Percentiles rank a stretch among this genome's conserved stretches.
Conservation (phyloP, 2,113 vertebrate genomes). For the Poecile atricapillus region DNA sequence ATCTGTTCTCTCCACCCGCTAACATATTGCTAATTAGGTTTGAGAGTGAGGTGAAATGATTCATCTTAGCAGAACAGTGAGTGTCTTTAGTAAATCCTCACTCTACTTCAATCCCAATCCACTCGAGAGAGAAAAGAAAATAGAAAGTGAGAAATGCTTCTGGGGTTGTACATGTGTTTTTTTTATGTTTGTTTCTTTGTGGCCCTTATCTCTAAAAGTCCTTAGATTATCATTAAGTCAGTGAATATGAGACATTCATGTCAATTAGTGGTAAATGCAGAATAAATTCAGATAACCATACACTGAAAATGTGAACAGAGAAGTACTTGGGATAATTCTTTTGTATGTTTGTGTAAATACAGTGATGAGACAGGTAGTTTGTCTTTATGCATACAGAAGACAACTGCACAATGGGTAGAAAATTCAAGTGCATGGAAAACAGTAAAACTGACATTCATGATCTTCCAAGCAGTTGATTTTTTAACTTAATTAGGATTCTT, state of each 20-base stretch:
- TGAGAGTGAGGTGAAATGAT: constrained; percentile 50
- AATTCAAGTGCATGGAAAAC: neutral
- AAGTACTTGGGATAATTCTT: neutral
- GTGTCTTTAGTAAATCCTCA: constrained; percentile 40
- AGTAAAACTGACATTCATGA: neutral
- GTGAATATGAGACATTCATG: neutral
- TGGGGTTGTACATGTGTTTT: neutral
- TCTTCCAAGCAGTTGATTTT: neutral
- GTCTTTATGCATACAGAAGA: neutral
- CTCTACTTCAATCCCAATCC: neutral
- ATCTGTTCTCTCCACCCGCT: constrained; percentile 45
- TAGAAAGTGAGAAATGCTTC: neutral
- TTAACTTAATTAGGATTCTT: neutral
- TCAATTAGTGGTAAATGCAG: neutral
- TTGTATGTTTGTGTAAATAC: neutral
- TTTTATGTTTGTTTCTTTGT: neutral
- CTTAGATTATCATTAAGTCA: neutral
- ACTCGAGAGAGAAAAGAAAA: constrained; percentile 1
- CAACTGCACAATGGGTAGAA: neutral
- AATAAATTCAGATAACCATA: neutral
- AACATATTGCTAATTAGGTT: constrained; percentile 63
- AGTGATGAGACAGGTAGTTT: neutral
- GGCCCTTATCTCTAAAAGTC: neutral
- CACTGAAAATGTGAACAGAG: neutral
- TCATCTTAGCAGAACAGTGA: constrained; percentile 34